These are phyloP conservation scores for Drosophila falleni DNA, from an alignment of 2,888 invertebrate genomes.

Conservation along the genomic window DNA sequence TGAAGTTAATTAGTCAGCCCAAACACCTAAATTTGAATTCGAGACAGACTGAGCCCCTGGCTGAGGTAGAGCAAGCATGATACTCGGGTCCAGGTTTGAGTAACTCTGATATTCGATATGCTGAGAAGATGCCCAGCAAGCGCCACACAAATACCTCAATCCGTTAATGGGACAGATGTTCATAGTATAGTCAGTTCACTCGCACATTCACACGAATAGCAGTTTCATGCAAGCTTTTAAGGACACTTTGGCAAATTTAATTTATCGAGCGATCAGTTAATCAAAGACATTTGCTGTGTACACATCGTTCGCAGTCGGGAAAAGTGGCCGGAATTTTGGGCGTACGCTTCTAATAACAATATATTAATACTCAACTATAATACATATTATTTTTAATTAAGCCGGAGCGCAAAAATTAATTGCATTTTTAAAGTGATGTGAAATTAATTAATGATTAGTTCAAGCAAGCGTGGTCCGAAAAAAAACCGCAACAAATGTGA, in stretches of 20 bases:
- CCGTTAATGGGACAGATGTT: constrained; percentile 58
- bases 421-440: constrained; percentile 73
- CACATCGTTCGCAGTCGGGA: constrained; percentile 51
- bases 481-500: constrained; percentile 54
- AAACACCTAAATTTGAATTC: constrained; percentile 63
- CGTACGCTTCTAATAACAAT: constrained; percentile 40
- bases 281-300: constrained; percentile 71
- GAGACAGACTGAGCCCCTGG: constrained; percentile 16
- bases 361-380: constrained; percentile 32
- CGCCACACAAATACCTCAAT: constrained; percentile 55
- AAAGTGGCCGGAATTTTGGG: constrained; percentile 14
- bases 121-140: constrained; percentile 77
- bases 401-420: constrained; percentile 61
- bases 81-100: constrained; percentile 30
- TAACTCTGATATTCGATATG: constrained; percentile 69
- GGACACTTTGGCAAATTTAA: constrained; percentile 12
- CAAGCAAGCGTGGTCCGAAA: constrained; percentile 46
- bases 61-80: constrained; percentile 45
- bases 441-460: constrained; percentile 80
- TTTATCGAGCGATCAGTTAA: constrained; percentile 77
- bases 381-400: constrained; percentile 63
- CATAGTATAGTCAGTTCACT: constrained; percentile 32
- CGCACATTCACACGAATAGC: constrained; percentile 22
- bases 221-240: constrained; percentile 1
- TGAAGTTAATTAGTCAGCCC: constrained; percentile 53